Evolutionary conservation across 2,888 invertebrate species (phyloP), one percentile per base, ranked within the genome.

Genomic region (Philereme transversata): DNA sequence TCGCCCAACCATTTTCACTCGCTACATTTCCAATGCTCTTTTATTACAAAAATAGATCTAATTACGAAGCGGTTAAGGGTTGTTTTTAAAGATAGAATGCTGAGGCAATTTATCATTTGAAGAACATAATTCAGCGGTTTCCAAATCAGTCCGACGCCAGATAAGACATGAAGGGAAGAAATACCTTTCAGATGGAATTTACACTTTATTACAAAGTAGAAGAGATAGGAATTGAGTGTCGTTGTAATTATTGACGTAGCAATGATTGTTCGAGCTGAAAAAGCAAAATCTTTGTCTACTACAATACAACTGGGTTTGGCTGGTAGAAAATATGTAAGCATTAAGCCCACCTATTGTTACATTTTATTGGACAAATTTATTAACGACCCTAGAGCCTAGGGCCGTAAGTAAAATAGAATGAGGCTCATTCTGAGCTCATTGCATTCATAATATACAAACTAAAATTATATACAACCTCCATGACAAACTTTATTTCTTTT

Each of bases 51-150:
- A 62, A 55, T 55, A 51, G 34, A 54, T 58, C 51, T 45, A 40
- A 54, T 45, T 9, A 0, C 4, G 1, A 22, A 41, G 10, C 6
- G 2, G 4, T 55, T 55, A 58, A 38, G 22, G 51, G 54, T 40
- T 11, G 22, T n/a, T 45, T 55, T 58, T 10, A 4, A 45, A 10
- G 51, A 36, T 5, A 36, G 9, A 57, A 5, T 43, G 48, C 50
- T 38, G n/a, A 34, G 46, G 63, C 59, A 67, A 69, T 71, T 71
- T 67, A 69, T 71, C 67, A 65, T 64, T 66, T 49, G 52, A 49
- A 67, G 67, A 61, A 64, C 61, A 67, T 67, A 67, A 69, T 69
- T 69, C 62, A 62, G 63, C 36, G 69, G 63, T 67, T 70, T 63
- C 40, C 8, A 52, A 70, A 67, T 65, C 60, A 62, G 63, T 63